Percentiles rank a stretch among this genome's conserved stretches.
Evolutionary conservation across 2,888 invertebrate species (phyloP).

Genomic region (Dusona sp.): DNA sequence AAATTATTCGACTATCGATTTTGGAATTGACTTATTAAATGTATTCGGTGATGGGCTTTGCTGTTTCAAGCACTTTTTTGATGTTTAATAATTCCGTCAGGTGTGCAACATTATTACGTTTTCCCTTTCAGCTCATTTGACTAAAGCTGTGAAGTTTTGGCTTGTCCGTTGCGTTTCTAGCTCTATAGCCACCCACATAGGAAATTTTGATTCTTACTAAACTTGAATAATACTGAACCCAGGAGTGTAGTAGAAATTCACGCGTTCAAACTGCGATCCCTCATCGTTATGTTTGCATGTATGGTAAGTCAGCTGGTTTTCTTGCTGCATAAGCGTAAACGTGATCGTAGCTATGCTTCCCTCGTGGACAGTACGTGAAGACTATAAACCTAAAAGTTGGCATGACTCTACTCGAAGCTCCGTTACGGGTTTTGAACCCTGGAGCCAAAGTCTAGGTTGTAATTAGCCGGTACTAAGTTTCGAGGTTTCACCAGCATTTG

Average conservation of each 20-base stretch:
- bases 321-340: slow-evolving; percentile 9
- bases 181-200: background rate
- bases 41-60: background rate
- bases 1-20: background rate
- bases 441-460: slow-evolving; percentile 83
- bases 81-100: background rate
- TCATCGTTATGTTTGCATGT: slow-evolving; percentile 20
- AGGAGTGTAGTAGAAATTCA: slow-evolving; percentile 26
- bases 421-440: slow-evolving; percentile 83
- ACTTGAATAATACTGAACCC: background rate
- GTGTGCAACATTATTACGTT: background rate
- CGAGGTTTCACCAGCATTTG: slow-evolving; percentile 81
- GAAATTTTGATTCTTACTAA: background rate
- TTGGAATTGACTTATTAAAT: background rate
- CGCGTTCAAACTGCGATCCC: slow-evolving; percentile 16
- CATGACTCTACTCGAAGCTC: slow-evolving; percentile 73
- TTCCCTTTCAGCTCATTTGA: background rate
- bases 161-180: background rate
- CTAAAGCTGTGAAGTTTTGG: background rate
- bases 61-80: background rate
- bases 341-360: slow-evolving; percentile 68
- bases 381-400: slow-evolving; percentile 84
- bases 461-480: slow-evolving; percentile 83
- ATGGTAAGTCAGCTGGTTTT: slow-evolving; percentile 16
- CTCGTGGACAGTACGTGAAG: slow-evolving; percentile 83